A percentile compares a stretch with the other conserved stretches of the same genome.
Evolutionary conservation across 2,888 invertebrate species (phyloP).

Genomic region (Cryptocheilus praepositus): DNA sequence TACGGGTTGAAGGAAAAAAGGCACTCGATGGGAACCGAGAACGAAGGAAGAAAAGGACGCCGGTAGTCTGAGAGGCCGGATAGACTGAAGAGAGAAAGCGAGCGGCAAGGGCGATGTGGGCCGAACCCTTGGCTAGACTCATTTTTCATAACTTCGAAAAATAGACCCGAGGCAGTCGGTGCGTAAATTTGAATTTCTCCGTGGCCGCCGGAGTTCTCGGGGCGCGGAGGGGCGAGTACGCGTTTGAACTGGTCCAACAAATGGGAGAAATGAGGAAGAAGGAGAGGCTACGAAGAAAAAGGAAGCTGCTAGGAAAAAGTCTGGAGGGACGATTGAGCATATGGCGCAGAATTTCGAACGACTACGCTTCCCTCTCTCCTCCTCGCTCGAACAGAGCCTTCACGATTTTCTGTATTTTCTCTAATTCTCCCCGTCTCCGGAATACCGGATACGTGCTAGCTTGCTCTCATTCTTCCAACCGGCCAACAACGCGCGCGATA

Average conservation of each 20-base stretch:
- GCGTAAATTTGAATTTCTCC: constrained; percentile 72
- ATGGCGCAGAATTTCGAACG: constrained; percentile 68
- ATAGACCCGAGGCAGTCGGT: constrained; percentile 59
- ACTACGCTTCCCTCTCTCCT: constrained; percentile 38
- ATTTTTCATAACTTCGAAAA: constrained; percentile 72
- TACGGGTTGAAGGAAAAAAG: constrained; percentile 1
- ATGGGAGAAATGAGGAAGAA: constrained; percentile 9
- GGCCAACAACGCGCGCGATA: constrained; percentile 13
- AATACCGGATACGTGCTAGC: constrained; percentile 7
- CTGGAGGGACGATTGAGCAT: constrained; percentile 58
- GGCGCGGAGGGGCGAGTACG: constrained; percentile 18
- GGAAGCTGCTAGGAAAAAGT: constrained; percentile 17
- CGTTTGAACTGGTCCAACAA: background rate
- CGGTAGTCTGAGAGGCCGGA: constrained; percentile 12
- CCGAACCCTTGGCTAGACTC: constrained; percentile 61
- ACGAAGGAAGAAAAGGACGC: background rate
- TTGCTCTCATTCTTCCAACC: constrained; percentile 1
- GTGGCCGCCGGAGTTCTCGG: constrained; percentile 43
- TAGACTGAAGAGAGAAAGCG: constrained; percentile 19
- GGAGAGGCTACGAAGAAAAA: constrained; percentile 16
- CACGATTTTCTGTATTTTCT: background rate
- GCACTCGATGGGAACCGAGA: constrained; percentile 12
- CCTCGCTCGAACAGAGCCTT: background rate
- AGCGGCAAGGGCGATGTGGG: constrained; percentile 20
- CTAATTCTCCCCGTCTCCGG: background rate